Evolutionary conservation across 1,140 invertebrate species (phyloP).

Genomic region (Drosophila ficusphila): DNA sequence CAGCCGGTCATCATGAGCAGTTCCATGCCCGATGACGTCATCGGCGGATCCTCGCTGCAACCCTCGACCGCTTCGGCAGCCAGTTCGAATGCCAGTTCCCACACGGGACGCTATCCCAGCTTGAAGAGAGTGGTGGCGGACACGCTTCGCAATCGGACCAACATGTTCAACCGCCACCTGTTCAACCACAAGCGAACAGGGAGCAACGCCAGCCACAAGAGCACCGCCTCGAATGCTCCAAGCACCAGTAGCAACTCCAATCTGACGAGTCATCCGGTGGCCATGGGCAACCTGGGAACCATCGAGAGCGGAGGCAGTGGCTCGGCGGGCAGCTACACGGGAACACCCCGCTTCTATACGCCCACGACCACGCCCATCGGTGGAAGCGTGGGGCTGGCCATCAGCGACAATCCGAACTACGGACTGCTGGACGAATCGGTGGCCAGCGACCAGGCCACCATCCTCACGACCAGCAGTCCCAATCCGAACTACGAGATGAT

Average conservation of each 20-base stretch:
- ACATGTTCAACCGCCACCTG: constrained; percentile 54
- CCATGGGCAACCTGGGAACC: constrained; percentile 68
- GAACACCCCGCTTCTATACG: constrained; percentile 66
- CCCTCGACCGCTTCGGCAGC: constrained; percentile 75
- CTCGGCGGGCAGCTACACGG: constrained; percentile 73
- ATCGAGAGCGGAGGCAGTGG: constrained; percentile 82
- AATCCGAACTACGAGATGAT: constrained; percentile 79
- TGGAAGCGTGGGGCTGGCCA: neutral
- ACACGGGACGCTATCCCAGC: constrained; percentile 53
- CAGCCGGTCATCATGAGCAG: constrained; percentile 68
- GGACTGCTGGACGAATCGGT: constrained; percentile 65
- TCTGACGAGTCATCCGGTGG: constrained; percentile 60
- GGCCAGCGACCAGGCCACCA: constrained; percentile 40
- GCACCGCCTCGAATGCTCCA: constrained; percentile 68
- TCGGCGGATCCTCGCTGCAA: constrained; percentile 60
- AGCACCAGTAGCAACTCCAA: constrained; percentile 73
- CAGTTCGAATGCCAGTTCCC: constrained; percentile 71
- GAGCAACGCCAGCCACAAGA: constrained; percentile 78
- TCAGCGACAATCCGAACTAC: constrained; percentile 76
- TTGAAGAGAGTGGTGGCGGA: constrained; percentile 61
- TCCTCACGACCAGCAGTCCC: constrained; percentile 55
- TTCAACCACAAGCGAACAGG: constrained; percentile 74
- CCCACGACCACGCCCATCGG: constrained; percentile 55
- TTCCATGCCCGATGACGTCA: constrained; percentile 74
- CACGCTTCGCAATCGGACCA: constrained; percentile 50